Conservation (phyloP, 1,140 invertebrate genomes). For the Halyomorpha halys region DNA sequence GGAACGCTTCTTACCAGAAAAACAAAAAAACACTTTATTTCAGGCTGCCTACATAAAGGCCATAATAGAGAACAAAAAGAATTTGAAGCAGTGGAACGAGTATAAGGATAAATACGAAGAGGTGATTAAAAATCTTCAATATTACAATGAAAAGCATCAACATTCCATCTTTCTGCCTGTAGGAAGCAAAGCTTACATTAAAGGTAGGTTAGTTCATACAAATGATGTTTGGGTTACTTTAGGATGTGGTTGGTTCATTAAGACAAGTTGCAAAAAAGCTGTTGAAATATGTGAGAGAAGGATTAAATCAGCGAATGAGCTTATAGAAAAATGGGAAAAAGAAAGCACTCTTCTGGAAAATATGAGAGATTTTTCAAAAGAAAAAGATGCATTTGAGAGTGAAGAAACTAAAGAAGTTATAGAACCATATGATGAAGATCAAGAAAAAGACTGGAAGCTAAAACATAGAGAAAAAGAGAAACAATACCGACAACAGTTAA, state of each 20-base stretch:
- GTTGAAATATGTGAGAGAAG: constrained; percentile 49
- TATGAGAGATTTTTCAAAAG: constrained; percentile 36
- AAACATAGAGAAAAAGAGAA: constrained; percentile 42
- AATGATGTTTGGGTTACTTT: constrained; percentile 58
- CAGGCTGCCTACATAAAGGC: constrained; percentile 19
- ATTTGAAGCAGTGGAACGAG: constrained; percentile 22
- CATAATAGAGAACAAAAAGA: constrained; percentile 20
- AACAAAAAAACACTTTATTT: constrained; percentile 37
- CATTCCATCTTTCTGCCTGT: constrained; percentile 50
- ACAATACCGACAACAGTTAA: constrained; percentile 39
- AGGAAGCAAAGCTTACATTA: constrained; percentile 53
- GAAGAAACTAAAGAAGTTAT: constrained; percentile 39
- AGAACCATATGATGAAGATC: constrained; percentile 45
- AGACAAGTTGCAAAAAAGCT: constrained; percentile 53
- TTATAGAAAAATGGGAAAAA: constrained; percentile 38
- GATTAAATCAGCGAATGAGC: constrained; percentile 43
- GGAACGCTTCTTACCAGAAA: not conserved
- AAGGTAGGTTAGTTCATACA: constrained; percentile 55
- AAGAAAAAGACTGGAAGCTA: constrained; percentile 44
- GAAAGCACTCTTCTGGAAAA: constrained; percentile 40
- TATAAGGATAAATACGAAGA: constrained; percentile 29
- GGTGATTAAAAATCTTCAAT: constrained; percentile 23
- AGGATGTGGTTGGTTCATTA: constrained; percentile 61
- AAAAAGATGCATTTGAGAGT: constrained; percentile 35
- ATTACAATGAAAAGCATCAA: constrained; percentile 32